phyloP scores from a whole-genome alignment of 2,113 vertebrate species.

The Microcebus jonahi region DNA sequence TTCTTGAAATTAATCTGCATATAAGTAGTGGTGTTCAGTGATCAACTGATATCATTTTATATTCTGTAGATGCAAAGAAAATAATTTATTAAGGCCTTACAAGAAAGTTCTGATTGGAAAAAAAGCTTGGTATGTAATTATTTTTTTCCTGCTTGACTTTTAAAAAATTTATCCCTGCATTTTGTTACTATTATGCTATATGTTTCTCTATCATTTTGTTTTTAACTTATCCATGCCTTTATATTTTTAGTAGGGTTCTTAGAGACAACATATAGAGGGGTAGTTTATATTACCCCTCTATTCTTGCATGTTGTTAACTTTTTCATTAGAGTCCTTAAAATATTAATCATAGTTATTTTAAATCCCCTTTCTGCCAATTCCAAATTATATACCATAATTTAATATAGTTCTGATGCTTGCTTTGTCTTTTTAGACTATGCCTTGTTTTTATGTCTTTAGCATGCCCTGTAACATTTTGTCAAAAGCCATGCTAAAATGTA shows the following conservation, averaged over 20 bases:
- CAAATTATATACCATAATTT: not conserved
- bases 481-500: not conserved
- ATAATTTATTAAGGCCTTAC: not conserved
- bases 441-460: not conserved
- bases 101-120: not conserved
- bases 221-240: not conserved
- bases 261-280: not conserved
- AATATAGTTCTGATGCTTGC: not conserved
- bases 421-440: not conserved
- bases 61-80: not conserved
- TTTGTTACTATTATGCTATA: not conserved
- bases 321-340: not conserved
- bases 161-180: not conserved
- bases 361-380: not conserved
- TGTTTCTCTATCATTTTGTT: not conserved
- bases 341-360: not conserved
- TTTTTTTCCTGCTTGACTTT: not conserved
- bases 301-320: not conserved
- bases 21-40: not conserved
- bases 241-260: not conserved
- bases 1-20: not conserved
- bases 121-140: not conserved
- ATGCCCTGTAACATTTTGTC: not conserved
- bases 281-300: not conserved
- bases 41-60: not conserved